Evolutionary conservation across 2,888 invertebrate genomes (phyloP), one percentile per base, ranked within the genome.

Genomic region (Petrophora chlorosata): DNA sequence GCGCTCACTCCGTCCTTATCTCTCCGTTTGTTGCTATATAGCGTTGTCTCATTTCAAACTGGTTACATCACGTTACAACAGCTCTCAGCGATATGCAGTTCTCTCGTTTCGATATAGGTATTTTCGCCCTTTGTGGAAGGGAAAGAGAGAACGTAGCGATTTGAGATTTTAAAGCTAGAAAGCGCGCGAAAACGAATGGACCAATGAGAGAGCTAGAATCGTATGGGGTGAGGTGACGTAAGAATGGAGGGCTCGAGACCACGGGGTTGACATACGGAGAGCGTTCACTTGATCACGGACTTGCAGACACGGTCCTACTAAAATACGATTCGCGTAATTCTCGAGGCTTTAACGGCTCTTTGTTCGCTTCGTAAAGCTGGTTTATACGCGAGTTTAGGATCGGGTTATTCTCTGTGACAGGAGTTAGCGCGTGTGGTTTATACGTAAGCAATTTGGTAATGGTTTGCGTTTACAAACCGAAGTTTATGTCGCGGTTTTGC

Each of bases 181-280:
- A 90, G 89, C 89, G 89, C 90, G 90, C 81, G 86, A 90, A 90
- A 89, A 58, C 64, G 81, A 84, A 86, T 65, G 48, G 53, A 59
- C 85, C 85, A 85, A 85, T 87, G 46, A 58, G 70, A 40, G 53
- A 43, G 63, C 67, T 53, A 59, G 49, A 65, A 76, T 69, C 2
- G 68, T 76, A 82, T 90, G 87, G 90, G 90, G 90, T 90, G 90
- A 90, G 86, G 82, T 89, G 90, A 88, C 86, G 89, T 85, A 85
- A 85, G 78, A 70, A 72, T 61, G 63, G 73, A 70, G 76, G 73
- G 70, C 69, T 76, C 63, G 78, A 72, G 70, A 67, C 69, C 79
- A 71, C 79, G 81, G 89, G 89, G 88, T 88, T 88, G 89, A 82
- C 82, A 84, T 69, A 76, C 82, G 83, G 72, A 70, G 74, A 73